A percentile compares a stretch with the other conserved stretches of the same genome.
Conservation (phyloP, 2,888 invertebrate species). For the Trachelus iudaicus region DNA sequence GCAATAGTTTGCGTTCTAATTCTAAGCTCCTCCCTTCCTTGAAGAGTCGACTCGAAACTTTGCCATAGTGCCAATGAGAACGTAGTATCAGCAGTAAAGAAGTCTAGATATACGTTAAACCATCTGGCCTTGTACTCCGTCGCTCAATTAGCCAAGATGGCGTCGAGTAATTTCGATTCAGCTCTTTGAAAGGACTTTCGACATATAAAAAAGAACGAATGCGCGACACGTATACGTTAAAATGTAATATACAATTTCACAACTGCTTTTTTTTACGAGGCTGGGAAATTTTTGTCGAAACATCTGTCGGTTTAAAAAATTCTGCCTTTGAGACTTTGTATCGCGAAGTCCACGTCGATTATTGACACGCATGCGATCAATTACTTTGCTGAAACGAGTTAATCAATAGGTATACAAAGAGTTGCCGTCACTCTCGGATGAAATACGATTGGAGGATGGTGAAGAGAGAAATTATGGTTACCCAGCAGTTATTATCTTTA, state of each 20-base stretch:
- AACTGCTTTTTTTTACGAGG: neutral
- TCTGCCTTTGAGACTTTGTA: neutral
- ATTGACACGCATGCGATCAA: neutral
- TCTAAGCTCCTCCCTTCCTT: neutral
- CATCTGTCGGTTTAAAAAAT: neutral
- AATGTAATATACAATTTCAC: neutral
- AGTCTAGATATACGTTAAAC: neutral
- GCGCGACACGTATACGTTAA: neutral
- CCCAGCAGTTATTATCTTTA: neutral
- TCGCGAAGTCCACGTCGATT: neutral
- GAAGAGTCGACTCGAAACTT: neutral
- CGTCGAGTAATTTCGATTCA: neutral
- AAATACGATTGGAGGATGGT: neutral
- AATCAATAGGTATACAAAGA: neutral
- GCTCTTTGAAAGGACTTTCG: neutral
- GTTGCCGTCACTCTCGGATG: neutral
- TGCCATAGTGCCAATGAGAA: neutral
- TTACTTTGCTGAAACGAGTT: neutral
- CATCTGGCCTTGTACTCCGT: neutral
- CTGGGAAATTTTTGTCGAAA: neutral
- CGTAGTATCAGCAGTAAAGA: neutral
- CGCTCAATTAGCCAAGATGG: neutral
- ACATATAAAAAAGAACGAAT: neutral
- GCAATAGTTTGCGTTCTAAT: neutral
- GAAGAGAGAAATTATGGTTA: neutral